A percentile compares a stretch with the other conserved stretches of the same genome.
Evolutionary conservation across 30 jellyfish, hydroid and myxozoan genomes (phyloP).

Genomic region (Chrysaora quinquecirrha): DNA sequence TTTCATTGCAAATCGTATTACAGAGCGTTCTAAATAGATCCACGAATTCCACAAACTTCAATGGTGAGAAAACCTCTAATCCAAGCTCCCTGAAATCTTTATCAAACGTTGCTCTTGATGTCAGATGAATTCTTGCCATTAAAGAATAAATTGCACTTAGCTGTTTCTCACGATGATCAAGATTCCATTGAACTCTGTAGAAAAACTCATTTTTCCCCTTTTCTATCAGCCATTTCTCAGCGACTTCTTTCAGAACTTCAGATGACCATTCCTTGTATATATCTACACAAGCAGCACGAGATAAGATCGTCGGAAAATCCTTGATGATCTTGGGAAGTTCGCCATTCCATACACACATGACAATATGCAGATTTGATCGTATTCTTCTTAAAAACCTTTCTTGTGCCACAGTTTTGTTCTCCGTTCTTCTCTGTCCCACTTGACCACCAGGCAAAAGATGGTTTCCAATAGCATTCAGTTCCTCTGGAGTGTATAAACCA

Average conservation of each 20-base stretch:
- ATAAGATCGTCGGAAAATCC: slow-evolving; percentile 23
- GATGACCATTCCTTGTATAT: slow-evolving; percentile 48
- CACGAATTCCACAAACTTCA: slow-evolving; percentile 66
- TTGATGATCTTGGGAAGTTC: slow-evolving; percentile 7
- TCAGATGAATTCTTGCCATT: slow-evolving; percentile 46
- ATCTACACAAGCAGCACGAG: slow-evolving; percentile 54
- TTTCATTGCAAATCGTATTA: slow-evolving; percentile 33
- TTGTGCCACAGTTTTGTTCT: slow-evolving; percentile 61
- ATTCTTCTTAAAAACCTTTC: slow-evolving; percentile 70
- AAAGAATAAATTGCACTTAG: slow-evolving; percentile 19
- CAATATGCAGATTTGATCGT: slow-evolving; percentile 60
- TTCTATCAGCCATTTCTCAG: slow-evolving; percentile 51
- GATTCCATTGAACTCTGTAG: slow-evolving; percentile 32
- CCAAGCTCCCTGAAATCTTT: slow-evolving; percentile 31
- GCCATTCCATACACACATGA: slow-evolving; percentile 43
- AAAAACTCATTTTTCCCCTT: slow-evolving; percentile 57
- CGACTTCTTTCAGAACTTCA: slow-evolving; percentile 50
- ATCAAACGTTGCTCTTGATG: slow-evolving; percentile 34
- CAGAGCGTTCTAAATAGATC: slow-evolving; percentile 54
- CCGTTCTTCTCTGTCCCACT: slow-evolving; percentile 54
- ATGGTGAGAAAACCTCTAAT: slow-evolving; percentile 55
- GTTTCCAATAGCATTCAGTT: slow-evolving; percentile 40
- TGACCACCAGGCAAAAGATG: slow-evolving; percentile 81
- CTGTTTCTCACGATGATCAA: slow-evolving; percentile 30
- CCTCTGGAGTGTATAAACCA: slow-evolving; percentile 67